phyloP scores from a whole-genome alignment of 1,140 invertebrate genomes.

The Nephila pilipes region DNA sequence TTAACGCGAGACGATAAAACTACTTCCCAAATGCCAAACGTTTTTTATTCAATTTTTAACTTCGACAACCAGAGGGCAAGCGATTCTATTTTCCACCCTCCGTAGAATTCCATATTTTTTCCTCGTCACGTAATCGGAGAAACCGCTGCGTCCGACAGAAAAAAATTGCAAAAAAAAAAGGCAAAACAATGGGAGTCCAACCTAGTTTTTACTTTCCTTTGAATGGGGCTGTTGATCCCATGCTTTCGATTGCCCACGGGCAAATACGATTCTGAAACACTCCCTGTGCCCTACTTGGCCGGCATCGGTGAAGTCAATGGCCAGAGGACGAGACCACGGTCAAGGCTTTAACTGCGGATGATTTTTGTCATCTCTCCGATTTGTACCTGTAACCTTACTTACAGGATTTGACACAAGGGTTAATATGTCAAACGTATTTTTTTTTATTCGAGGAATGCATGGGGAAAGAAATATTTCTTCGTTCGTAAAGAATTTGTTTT shows the following conservation, averaged over 20 bases:
- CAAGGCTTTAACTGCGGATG: conserved; percentile 1
- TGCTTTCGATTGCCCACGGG: conserved; percentile 9
- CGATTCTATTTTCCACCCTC: conserved; percentile 16
- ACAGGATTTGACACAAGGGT: neutral
- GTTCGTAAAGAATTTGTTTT: neutral
- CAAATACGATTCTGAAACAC: neutral
- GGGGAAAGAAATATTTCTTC: too few relatives aligned
- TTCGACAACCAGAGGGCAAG: neutral
- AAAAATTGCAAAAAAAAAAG: neutral
- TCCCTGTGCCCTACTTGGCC: conserved; percentile 13
- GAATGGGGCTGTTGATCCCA: neutral
- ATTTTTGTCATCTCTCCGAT: neutral
- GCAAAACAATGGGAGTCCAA: neutral
- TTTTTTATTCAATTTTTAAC: neutral
- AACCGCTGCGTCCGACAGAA: neutral
- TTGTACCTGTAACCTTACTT: neutral
- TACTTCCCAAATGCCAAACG: neutral
- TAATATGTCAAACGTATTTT: neutral
- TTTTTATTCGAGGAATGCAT: neutral
- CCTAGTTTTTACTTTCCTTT: conserved; percentile 72
- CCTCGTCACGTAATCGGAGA: conserved; percentile 42
- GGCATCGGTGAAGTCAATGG: conserved; percentile 34
- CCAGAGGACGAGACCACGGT: conserved; percentile 53
- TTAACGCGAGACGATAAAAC: neutral
- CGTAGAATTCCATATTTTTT: neutral